These are phyloP conservation scores for Pristiophorus japonicus DNA, from an alignment of 2,113 vertebrate species.

Conservation along the genomic window DNA sequence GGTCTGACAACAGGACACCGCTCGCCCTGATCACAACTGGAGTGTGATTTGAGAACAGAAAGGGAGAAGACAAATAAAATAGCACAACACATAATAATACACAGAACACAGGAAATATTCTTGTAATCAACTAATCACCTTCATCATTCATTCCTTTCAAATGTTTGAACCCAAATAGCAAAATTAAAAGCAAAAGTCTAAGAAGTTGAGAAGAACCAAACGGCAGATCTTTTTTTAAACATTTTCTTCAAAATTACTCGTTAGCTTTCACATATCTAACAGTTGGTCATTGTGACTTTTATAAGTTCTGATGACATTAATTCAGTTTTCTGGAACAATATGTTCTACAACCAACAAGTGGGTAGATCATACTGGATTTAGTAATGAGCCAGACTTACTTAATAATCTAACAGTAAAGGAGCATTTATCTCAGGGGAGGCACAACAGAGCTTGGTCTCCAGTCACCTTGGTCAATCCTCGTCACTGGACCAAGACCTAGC, in stretches of 20 bases:
- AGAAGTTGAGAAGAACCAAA: neutral
- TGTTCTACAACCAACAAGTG: neutral
- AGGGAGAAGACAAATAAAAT: neutral
- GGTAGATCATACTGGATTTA: neutral
- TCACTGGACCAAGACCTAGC: too few relatives aligned
- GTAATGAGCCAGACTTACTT: too few relatives aligned
- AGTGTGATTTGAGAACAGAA: neutral
- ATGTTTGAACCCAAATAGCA: neutral
- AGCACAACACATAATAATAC: neutral
- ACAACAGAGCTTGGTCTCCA: too few relatives aligned
- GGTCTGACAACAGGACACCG: neutral
- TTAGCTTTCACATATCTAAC: neutral
- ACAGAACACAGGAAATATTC: neutral
- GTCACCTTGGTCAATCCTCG: too few relatives aligned
- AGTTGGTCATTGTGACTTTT: neutral
- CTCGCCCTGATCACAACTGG: neutral
- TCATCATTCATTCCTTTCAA: neutral
- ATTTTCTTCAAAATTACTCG: neutral
- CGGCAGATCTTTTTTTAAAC: neutral
- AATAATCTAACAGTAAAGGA: too few relatives aligned
- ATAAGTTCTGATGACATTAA: neutral
- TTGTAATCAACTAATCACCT: neutral
- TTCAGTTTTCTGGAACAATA: neutral
- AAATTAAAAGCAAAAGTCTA: neutral
- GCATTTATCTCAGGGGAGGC: too few relatives aligned